A percentile compares a stretch with the other conserved stretches of the same genome.
phyloP scores from a whole-genome alignment of 1,140 invertebrate genomes.

The Trypoxylus dichotomus region DNA sequence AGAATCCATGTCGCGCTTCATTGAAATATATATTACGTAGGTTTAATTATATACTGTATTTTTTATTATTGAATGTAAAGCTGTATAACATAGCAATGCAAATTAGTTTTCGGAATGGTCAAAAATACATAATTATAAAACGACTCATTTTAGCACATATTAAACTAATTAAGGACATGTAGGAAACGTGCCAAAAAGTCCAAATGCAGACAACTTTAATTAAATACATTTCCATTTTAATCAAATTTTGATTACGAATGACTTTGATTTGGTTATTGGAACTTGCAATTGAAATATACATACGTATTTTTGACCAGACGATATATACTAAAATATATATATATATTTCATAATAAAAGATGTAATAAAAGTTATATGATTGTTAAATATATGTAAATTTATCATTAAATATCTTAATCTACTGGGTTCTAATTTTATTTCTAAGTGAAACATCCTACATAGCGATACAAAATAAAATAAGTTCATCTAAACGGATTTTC shows the following conservation, averaged over 20 bases:
- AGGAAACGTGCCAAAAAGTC: background rate
- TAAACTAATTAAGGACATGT: background rate
- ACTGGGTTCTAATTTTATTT: background rate
- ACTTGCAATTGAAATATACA: background rate
- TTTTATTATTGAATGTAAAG: no score
- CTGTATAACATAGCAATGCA: background rate
- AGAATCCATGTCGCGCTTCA: no score
- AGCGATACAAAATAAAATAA: no score
- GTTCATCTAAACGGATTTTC: no score
- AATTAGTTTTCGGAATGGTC: background rate
- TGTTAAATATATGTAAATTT: slow-evolving; percentile 13
- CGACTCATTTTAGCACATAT: background rate
- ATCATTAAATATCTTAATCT: slow-evolving; percentile 9
- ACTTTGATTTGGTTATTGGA: no score
- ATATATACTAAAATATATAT: background rate
- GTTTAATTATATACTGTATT: no score
- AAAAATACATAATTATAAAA: background rate
- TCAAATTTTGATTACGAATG: no score
- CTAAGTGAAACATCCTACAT: no score
- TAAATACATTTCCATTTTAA: no score
- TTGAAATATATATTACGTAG: no score
- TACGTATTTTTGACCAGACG: background rate
- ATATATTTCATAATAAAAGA: slow-evolving; percentile 6
- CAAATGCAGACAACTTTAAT: no score
- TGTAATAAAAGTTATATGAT: background rate